Evolutionary conservation across 2,113 vertebrate genomes (phyloP), one percentile per base, ranked within the genome.

Genomic region (Ornithorhynchus anatinus): DNA sequence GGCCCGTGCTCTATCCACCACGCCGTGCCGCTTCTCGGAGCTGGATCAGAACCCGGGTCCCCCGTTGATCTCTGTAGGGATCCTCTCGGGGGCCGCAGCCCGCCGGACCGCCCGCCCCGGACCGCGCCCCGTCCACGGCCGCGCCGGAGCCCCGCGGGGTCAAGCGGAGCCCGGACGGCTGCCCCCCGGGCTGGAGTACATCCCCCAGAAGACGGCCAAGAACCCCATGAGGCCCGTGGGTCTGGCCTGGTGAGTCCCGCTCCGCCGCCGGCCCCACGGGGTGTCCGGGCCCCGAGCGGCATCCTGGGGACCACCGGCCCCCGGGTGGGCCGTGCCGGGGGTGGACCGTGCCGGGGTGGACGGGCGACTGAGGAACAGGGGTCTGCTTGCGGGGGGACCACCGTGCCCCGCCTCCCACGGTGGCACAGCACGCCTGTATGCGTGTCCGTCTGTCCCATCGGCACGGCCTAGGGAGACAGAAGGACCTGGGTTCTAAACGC

Each of bases 181-280:
- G 0, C 78, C 87, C 10, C 81, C 87, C 4, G 91, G 87, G 2
- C 91, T 94, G 3, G 95, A 95, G 44, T 97, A 97, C 81, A 95
- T 96, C 54, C 96, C 96, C 6, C 91, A 81, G 3, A 94, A 74
- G 56, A 95, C 93, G 71, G 95, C 84, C 12, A 96, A 93, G 88
- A 98, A 96, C 77, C 95, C 96, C 6, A 96, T 98, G 96, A 94
- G 90, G 81, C 89, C 85, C 2, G 91, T 99, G 38, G 96, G 94
- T 53, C 93, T 95, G 66, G 97, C 97, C 23, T 99, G 97, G 97
- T 98, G 82, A 95, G 94, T 82, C 43, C 27, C 25, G 48, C 43
- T 36, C 17, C 53, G 33, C 27, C 42, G 77, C 65, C 67, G 37
- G 48, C 68, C 68, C 60, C 36, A 0, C 44, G 31, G 56, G 42